These are phyloP conservation scores for Araneus ventricosus DNA, from an alignment of 1,140 invertebrate genomes.

Conservation along the genomic window DNA sequence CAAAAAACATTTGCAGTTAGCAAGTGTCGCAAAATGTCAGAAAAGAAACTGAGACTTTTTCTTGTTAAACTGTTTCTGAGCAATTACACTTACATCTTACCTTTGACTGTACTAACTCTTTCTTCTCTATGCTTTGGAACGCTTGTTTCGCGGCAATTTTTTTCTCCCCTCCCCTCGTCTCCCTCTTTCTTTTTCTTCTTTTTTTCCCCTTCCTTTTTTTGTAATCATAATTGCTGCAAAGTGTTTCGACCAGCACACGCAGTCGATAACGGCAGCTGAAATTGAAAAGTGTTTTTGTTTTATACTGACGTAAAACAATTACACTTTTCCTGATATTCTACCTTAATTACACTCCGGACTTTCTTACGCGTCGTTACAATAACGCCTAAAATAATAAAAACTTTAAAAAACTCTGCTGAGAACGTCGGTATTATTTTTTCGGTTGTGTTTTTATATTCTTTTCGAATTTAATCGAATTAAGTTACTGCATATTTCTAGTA, in stretches of 20 bases:
- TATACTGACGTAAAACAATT: slow-evolving; percentile 30
- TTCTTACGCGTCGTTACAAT: neutral
- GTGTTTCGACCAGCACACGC: slow-evolving; percentile 18
- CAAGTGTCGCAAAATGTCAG: slow-evolving; percentile 2
- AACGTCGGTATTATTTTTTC: neutral
- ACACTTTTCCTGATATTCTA: neutral
- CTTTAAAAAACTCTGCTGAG: neutral
- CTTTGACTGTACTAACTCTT: slow-evolving; percentile 18
- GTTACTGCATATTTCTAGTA: neutral
- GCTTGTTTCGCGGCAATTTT: neutral
- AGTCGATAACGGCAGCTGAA: slow-evolving; percentile 44
- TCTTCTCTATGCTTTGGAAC: neutral
- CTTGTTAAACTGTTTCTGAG: slow-evolving; percentile 36
- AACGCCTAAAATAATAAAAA: neutral
- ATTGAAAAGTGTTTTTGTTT: slow-evolving; percentile 20
- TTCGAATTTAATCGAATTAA: neutral
- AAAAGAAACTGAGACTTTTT: neutral
- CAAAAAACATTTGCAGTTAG: neutral
- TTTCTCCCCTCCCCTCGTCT: neutral
- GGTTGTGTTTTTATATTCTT: neutral
- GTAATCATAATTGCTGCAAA: slow-evolving; percentile 21
- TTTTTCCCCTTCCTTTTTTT: slow-evolving; percentile 10
- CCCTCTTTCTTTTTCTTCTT: neutral
- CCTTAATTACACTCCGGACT: slow-evolving; percentile 26
- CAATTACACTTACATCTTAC: slow-evolving; percentile 38